A percentile compares a stretch with the other conserved stretches of the same genome.
These are phyloP conservation scores for Rafetus swinhoei DNA, from an alignment of 2,113 vertebrate species.

Conservation along the genomic window DNA sequence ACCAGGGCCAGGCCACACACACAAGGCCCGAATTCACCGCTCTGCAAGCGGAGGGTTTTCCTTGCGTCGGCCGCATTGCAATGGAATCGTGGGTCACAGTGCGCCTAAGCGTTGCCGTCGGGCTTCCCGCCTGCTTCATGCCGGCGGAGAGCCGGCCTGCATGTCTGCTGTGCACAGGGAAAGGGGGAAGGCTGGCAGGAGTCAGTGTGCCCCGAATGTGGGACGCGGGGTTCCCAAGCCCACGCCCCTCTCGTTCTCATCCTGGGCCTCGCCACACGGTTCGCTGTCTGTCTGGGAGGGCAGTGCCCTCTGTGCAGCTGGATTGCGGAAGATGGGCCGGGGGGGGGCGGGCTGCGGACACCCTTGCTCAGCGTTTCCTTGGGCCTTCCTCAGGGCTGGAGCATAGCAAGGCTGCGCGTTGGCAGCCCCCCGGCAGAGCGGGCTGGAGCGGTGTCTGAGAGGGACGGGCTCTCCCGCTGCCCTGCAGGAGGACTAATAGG, in stretches of 20 bases:
- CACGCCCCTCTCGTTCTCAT: not conserved
- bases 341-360: not conserved
- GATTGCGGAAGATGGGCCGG: not conserved
- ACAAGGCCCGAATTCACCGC: not conserved
- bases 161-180: not conserved
- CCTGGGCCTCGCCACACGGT: conserved; percentile 11
- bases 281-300: not conserved
- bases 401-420: not conserved
- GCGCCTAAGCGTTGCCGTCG: not conserved
- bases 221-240: not conserved
- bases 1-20: conserved; percentile 5
- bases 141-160: not conserved
- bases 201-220: not conserved
- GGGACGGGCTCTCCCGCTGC: not conserved
- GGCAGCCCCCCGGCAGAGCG: not conserved
- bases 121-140: not conserved
- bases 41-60: not conserved
- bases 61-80: not conserved
- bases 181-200: not conserved
- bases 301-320: not conserved
- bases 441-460: not conserved
- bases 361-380: rapidly evolving
- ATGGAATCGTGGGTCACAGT: not conserved
- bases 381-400: not conserved
- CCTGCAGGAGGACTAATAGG: not conserved